phyloP scores from a whole-genome alignment of 2,888 invertebrate genomes.

The Drosophila robusta region DNA sequence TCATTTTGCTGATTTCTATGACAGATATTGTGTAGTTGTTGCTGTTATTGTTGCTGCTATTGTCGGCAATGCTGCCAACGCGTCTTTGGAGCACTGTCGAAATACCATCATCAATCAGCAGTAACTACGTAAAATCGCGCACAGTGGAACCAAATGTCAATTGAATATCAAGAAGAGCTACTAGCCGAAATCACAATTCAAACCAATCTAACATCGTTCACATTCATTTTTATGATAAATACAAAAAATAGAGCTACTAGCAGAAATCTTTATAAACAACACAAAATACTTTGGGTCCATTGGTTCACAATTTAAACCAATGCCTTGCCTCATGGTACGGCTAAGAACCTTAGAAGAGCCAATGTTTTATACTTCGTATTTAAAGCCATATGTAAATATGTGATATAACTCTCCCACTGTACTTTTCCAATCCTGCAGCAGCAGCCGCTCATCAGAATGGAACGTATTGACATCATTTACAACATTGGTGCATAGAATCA shows the following conservation, averaged over 20 bases:
- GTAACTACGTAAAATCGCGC: neutral
- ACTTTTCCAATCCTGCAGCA: neutral
- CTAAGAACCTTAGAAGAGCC: too few relatives aligned
- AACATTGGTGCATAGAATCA: neutral
- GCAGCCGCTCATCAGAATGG: neutral
- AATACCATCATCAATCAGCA: slow-evolving; percentile 35
- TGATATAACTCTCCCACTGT: neutral
- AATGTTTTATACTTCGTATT: too few relatives aligned
- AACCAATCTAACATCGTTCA: too few relatives aligned
- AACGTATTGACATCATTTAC: slow-evolving; percentile 1
- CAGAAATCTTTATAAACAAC: too few relatives aligned
- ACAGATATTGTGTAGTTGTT: slow-evolving; percentile 8
- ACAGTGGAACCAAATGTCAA: slow-evolving; percentile 1
- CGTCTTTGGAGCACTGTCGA: neutral
- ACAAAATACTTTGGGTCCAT: too few relatives aligned
- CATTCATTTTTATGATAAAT: too few relatives aligned
- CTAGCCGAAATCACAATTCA: too few relatives aligned
- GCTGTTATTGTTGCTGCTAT: neutral
- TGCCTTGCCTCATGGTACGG: too few relatives aligned
- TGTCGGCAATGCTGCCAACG: neutral
- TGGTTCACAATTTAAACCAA: too few relatives aligned
- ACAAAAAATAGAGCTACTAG: too few relatives aligned
- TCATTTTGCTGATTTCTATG: slow-evolving; percentile 19
- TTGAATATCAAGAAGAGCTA: too few relatives aligned
- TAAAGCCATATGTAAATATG: too few relatives aligned